Evolutionary conservation across 1,140 invertebrate genomes (phyloP).

Genomic region (Sarcophaga bullata): DNA sequence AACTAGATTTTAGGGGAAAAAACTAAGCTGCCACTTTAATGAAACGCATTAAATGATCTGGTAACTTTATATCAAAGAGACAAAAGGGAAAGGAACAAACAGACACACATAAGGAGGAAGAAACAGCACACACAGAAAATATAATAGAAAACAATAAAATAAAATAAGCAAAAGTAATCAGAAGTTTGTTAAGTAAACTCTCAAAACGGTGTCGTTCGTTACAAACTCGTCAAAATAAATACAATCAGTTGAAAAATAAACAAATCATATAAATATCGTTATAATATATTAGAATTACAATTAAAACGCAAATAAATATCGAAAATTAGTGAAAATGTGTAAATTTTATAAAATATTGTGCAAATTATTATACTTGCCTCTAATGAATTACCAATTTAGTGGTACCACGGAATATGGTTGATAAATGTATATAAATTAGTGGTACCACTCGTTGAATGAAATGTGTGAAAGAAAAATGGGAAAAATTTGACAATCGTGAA

Average conservation of each 20-base stretch:
- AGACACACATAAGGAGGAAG: too few relatives aligned
- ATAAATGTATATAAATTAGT: slow-evolving; percentile 30
- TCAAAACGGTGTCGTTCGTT: slow-evolving; percentile 33
- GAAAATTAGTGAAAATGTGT: neutral
- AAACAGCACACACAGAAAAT: neutral
- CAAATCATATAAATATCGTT: neutral
- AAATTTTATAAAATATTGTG: neutral
- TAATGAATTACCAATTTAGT: slow-evolving; percentile 32
- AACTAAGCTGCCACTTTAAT: too few relatives aligned
- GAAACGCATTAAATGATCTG: too few relatives aligned
- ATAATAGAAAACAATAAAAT: slow-evolving; percentile 32
- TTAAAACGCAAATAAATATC: neutral
- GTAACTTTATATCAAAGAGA: too few relatives aligned
- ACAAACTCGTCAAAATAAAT: slow-evolving; percentile 22
- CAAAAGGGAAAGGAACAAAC: too few relatives aligned
- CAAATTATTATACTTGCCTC: neutral
- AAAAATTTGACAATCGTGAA: neutral
- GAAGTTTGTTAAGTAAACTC: slow-evolving; percentile 35
- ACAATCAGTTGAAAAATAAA: slow-evolving; percentile 27
- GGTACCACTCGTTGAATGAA: slow-evolving; percentile 14
- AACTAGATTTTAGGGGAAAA: too few relatives aligned
- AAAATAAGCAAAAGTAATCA: slow-evolving; percentile 36
- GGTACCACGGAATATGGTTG: slow-evolving; percentile 38
- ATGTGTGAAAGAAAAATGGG: neutral
- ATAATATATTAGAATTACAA: neutral